phyloP scores from a whole-genome alignment of 2,797 vertebrate genomes.

The Chaetophractus vellerosus region DNA sequence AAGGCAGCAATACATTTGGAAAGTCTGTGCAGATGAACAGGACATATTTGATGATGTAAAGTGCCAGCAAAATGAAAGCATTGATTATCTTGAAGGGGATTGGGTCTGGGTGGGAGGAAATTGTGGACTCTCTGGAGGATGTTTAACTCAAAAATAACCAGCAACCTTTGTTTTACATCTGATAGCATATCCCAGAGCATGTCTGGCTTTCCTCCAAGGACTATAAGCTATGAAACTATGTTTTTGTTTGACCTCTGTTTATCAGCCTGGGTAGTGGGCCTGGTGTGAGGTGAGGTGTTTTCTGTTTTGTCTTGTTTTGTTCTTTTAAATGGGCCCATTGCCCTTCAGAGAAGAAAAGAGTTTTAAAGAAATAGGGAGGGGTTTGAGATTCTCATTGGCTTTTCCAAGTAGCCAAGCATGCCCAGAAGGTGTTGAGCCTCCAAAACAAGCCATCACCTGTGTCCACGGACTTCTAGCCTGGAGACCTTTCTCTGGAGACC shows the following conservation, averaged over 20 bases:
- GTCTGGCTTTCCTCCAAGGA: background rate
- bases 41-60: constrained; percentile 46
- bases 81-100: constrained; percentile 62
- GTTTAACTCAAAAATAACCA: background rate
- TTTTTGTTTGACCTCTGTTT: background rate
- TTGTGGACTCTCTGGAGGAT: background rate
- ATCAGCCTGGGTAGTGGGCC: background rate
- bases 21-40: background rate
- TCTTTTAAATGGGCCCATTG: background rate
- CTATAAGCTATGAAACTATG: background rate
- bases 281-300: background rate
- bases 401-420: background rate
- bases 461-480: background rate
- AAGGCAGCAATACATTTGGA: constrained; percentile 65
- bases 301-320: background rate
- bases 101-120: constrained; percentile 19
- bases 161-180: background rate
- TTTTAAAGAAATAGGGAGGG: background rate
- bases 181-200: background rate
- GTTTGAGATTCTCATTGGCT: background rate
- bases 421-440: background rate
- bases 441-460: background rate
- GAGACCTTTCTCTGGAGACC: background rate
- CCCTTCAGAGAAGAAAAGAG: background rate
- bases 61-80: constrained; percentile 58